Conservation (phyloP, 2,797 vertebrate species). For the Danionella dracula region DNA sequence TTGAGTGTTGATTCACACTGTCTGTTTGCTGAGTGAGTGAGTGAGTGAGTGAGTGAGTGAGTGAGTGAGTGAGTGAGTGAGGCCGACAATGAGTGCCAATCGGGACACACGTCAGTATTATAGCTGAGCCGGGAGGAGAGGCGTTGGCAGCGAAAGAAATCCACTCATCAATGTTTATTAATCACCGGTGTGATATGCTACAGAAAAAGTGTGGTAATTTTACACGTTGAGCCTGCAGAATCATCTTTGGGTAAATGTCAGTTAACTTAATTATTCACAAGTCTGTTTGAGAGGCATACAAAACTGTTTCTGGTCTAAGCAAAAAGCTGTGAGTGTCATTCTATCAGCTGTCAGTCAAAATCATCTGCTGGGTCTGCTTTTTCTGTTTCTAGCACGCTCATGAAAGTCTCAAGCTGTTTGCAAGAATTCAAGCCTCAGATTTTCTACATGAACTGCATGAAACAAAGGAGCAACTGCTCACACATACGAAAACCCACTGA, state of each 20-base stretch:
- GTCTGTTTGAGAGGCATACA: conserved; percentile 50
- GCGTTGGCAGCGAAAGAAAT: conserved; percentile 54
- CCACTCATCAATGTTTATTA: conserved; percentile 57
- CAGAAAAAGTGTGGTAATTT: conserved; percentile 53
- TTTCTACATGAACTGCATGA: conserved; percentile 2
- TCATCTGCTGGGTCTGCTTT: conserved; percentile 36
- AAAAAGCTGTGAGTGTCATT: conserved; percentile 44
- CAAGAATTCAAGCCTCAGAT: neutral
- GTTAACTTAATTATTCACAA: conserved; percentile 56
- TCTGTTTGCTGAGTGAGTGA: conserved; percentile 31
- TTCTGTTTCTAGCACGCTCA: conserved; percentile 7
- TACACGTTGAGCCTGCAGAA: conserved; percentile 41
- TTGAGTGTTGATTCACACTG: conserved; percentile 57
- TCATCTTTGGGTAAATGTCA: conserved; percentile 41
- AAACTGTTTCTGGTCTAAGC: conserved; percentile 52
- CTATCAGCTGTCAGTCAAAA: conserved; percentile 47
- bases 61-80: too few species aligned
- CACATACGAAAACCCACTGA: neutral
- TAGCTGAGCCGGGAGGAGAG: conserved; percentile 48
- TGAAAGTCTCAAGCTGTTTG: conserved; percentile 20
- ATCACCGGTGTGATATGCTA: conserved; percentile 54
- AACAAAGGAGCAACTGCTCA: conserved; percentile 4
- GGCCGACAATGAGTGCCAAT: conserved; percentile 44
- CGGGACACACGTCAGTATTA: conserved; percentile 51
- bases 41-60: too few species aligned